Percentiles rank a stretch among this genome's conserved stretches.
Conservation (phyloP, 30 jellyfish, hydroid and myxozoan genomes). For the Hydractinia symbiolongicarpus region DNA sequence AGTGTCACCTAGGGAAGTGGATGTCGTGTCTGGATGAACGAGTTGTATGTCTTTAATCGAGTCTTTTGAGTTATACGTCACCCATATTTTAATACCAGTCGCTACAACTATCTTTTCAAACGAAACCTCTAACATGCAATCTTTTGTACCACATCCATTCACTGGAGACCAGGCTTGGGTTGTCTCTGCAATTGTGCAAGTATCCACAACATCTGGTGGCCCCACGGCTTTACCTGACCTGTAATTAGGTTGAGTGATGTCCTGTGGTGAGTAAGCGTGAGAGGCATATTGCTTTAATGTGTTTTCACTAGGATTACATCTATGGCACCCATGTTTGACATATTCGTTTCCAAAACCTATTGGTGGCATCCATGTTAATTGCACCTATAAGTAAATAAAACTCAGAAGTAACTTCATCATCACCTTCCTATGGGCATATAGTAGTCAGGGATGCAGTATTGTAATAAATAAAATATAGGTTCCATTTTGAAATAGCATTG, state of each 20-base stretch:
- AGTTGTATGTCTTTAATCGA: constrained; percentile 49
- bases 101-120: constrained; percentile 75
- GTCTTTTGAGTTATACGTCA: constrained; percentile 27
- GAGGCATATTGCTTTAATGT: constrained; percentile 20
- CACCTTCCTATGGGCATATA: no score
- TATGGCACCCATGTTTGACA: constrained; percentile 36
- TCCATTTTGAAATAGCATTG: no score
- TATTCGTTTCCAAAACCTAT: constrained; percentile 48
- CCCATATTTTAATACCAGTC: constrained; percentile 75
- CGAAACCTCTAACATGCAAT: constrained; percentile 42
- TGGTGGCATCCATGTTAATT: constrained; percentile 73
- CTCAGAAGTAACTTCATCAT: background rate
- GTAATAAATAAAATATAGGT: no score
- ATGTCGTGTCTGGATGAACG: constrained; percentile 61
- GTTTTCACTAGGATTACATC: constrained; percentile 32
- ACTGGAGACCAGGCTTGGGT: constrained; percentile 47
- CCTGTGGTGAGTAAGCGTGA: constrained; percentile 23
- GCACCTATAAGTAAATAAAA: background rate
- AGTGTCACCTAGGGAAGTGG: constrained; percentile 56
- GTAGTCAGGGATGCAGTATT: no score
- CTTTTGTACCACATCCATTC: constrained; percentile 3
- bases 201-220: constrained; percentile 72
- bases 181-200: constrained; percentile 25
- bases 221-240: constrained; percentile 56
- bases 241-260: background rate